Evolutionary conservation across 64 coral and sea anemone species (phyloP).

Genomic region (Platygyra sinensis): DNA sequence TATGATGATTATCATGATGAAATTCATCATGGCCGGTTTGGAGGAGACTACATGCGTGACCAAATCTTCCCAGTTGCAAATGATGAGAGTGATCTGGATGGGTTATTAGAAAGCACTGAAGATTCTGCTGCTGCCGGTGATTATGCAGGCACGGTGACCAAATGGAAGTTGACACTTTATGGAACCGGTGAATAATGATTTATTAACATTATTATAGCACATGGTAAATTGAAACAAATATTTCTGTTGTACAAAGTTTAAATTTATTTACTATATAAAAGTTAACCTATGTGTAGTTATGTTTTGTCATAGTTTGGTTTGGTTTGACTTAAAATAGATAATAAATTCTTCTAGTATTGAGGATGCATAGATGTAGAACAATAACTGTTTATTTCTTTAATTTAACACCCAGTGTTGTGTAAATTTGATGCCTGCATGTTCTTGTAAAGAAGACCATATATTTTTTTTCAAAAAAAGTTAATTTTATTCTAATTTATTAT

Average conservation of each 20-base stretch:
- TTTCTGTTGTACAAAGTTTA: neutral
- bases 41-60: constrained; percentile 97
- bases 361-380: neutral
- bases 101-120: constrained; percentile 50
- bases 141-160: constrained; percentile 26
- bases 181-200: constrained; percentile 29
- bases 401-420: neutral
- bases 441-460: neutral
- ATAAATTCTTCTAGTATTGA: neutral
- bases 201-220: too few species aligned
- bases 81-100: constrained; percentile 72
- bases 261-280: neutral
- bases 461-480: neutral
- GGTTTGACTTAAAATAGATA: too few species aligned
- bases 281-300: too few species aligned
- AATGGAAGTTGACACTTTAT: constrained; percentile 57
- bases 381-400: neutral
- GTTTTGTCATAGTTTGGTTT: too few species aligned
- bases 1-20: constrained; percentile 88
- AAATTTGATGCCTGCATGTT: neutral
- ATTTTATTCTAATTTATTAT: neutral
- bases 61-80: constrained; percentile 69
- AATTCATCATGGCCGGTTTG: constrained; percentile 91
- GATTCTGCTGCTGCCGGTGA: constrained; percentile 27
- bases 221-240: neutral